Conservation (phyloP, 1,140 invertebrate species). For the Euschistus heros region DNA sequence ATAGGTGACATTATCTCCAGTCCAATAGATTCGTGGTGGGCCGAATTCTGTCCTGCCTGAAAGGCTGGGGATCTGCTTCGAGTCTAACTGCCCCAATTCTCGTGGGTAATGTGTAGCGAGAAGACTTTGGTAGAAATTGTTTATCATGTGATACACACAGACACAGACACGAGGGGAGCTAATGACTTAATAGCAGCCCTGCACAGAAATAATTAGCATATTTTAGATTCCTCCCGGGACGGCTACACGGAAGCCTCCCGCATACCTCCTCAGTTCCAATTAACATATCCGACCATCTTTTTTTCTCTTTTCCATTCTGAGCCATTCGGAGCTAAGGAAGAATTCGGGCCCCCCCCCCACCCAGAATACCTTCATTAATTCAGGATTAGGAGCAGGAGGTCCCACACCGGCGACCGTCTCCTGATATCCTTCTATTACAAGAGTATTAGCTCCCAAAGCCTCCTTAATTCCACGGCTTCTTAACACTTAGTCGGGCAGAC, state of each 20-base stretch:
- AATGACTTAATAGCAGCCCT: slow-evolving; percentile 13
- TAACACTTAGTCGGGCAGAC: too few relatives aligned
- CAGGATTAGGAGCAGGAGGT: too few relatives aligned
- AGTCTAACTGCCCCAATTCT: slow-evolving; percentile 1
- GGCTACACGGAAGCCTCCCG: slow-evolving; percentile 13
- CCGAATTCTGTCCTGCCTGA: too few relatives aligned
- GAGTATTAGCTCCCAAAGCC: too few relatives aligned
- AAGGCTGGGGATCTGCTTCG: too few relatives aligned
- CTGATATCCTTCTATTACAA: too few relatives aligned
- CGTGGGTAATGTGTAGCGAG: neutral
- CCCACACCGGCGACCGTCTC: too few relatives aligned
- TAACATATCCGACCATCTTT: slow-evolving; percentile 15
- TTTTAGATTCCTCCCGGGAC: slow-evolving; percentile 3
- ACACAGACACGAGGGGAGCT: neutral
- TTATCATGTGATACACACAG: slow-evolving; percentile 12
- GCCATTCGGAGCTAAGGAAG: slow-evolving; percentile 3
- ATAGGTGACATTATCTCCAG: too few relatives aligned
- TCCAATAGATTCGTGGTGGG: too few relatives aligned
- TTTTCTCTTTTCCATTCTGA: neutral
- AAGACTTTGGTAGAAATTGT: slow-evolving; percentile 10
- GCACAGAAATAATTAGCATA: slow-evolving; percentile 9
- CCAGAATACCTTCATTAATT: too few relatives aligned
- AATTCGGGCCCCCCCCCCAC: neutral
- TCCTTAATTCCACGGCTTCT: too few relatives aligned
- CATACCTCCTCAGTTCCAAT: slow-evolving; percentile 10